Evolutionary conservation across 2,113 vertebrate genomes (phyloP), one percentile per base, ranked within the genome.

Genomic region (Lamprotornis superbus): DNA sequence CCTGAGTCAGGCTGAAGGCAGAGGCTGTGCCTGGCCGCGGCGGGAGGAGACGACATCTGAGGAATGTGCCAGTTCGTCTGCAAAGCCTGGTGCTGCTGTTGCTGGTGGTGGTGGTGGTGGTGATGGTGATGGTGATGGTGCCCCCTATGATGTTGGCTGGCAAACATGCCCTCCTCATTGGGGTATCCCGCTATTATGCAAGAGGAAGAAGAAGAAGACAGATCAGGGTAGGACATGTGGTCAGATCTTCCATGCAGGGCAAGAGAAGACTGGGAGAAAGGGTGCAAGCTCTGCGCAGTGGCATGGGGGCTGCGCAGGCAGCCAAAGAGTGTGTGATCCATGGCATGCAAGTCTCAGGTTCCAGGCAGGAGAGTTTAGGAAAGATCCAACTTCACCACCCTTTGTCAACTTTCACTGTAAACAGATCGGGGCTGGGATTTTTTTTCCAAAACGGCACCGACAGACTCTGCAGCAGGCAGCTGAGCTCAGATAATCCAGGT

Each of bases 311-410:
- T 99, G 98, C 99, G 99, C 98, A 99, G 98, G 98, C 99, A 99
- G 98, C 99, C 98, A 85, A 99, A 99, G 91, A 99, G 98, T 17
- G 99, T 99, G 98, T 99, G 99, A 99, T 99, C 99, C 99, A 99
- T 99, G 63, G 97, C 98, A 98, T 97, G 97, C 98, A 97, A 96
- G 96, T 97, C 96, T 97, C 91, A 63, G 96, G 94, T 94, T 98
- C 97, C 98, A 97, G 82, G 96, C 96, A 92, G 97, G 89, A 97
- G 97, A 97, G 94, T 96, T 97, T 97, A 83, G 74, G 79, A 94
- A 78, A 91, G 97, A 84, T 96, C 97, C 97, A 96, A 97, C 86
- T 95, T 97, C 97, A 97, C 97, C 93, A 93, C 93, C 91, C 91
- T 95, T 97, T 96, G 97, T 98, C 97, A 97, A 97, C 97, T 97